Conservation (phyloP, 2,797 vertebrate species). For the Acomys russatus region DNA sequence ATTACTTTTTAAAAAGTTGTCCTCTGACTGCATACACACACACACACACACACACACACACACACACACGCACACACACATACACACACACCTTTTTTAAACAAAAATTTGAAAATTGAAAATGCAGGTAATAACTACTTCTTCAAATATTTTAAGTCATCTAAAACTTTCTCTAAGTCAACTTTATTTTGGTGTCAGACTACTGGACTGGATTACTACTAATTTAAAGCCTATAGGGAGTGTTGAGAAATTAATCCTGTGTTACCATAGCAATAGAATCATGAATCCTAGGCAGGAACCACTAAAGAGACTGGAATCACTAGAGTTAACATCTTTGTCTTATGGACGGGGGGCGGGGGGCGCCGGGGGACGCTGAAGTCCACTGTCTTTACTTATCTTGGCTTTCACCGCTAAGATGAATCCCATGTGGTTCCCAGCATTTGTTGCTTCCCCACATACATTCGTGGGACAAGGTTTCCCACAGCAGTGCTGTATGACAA, state of each 20-base stretch:
- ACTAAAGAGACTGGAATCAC: neutral
- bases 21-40: neutral
- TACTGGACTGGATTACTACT: neutral
- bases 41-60: neutral
- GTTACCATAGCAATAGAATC: neutral
- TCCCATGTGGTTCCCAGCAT: accelerated
- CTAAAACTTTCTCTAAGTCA: constrained; percentile 31
- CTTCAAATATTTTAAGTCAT: neutral
- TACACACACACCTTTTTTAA: neutral
- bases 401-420: too few relatives aligned
- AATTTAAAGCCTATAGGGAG: neutral
- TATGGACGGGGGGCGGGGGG: neutral
- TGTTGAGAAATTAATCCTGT: neutral
- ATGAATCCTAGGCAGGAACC: neutral
- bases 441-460: accelerated
- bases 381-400: accelerated
- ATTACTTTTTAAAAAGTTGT: too few relatives aligned
- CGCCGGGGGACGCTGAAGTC: too few relatives aligned
- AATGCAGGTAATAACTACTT: neutral
- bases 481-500: neutral
- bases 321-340: neutral
- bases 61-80: neutral
- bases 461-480: accelerated
- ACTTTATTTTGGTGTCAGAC: neutral
- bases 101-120: neutral